Evolutionary conservation across 23 tunicate species (phyloP).

Genomic region (Trididemnum miniatum): DNA sequence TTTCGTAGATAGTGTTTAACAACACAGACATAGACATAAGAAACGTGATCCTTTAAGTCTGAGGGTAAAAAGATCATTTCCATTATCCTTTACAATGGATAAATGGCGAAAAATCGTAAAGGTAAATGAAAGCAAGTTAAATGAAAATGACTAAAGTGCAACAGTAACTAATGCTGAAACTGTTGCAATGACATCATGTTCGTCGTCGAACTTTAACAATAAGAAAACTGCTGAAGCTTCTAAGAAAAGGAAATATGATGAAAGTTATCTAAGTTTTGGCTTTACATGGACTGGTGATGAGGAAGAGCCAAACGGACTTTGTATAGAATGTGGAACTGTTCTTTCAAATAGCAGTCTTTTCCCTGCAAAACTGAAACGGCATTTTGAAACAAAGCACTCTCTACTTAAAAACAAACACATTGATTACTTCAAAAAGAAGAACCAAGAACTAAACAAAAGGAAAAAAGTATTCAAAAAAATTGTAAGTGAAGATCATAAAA

Average conservation of each 20-base stretch:
- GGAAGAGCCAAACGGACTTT: slow-evolving; percentile 31
- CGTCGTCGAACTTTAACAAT: slow-evolving; percentile 29
- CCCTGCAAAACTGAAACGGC: slow-evolving; percentile 28
- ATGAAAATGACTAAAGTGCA: slow-evolving; percentile 25
- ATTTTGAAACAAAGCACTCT: slow-evolving; percentile 26
- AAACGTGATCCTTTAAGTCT: slow-evolving; percentile 17
- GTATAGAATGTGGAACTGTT: slow-evolving; percentile 33
- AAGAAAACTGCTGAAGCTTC: slow-evolving; percentile 35
- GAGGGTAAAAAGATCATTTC: slow-evolving; percentile 33
- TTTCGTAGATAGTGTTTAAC: slow-evolving; percentile 30
- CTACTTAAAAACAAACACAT: slow-evolving; percentile 24
- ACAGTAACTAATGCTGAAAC: slow-evolving; percentile 5
- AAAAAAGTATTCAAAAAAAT: slow-evolving; percentile 21
- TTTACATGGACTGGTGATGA: slow-evolving; percentile 38
- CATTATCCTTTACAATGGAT: slow-evolving; percentile 28
- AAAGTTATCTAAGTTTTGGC: slow-evolving; percentile 35
- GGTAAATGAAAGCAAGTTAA: slow-evolving; percentile 34
- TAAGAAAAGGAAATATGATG: slow-evolving; percentile 28
- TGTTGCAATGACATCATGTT: slow-evolving; percentile 7
- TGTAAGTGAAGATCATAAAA: slow-evolving; percentile 22
- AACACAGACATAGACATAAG: slow-evolving; percentile 30
- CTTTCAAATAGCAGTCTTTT: slow-evolving; percentile 25
- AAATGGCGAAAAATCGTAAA: slow-evolving; percentile 20
- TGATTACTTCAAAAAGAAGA: slow-evolving; percentile 30
- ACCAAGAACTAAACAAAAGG: slow-evolving; percentile 32